phyloP scores from a whole-genome alignment of 2,113 vertebrate genomes.

The Aegotheles bennettii region DNA sequence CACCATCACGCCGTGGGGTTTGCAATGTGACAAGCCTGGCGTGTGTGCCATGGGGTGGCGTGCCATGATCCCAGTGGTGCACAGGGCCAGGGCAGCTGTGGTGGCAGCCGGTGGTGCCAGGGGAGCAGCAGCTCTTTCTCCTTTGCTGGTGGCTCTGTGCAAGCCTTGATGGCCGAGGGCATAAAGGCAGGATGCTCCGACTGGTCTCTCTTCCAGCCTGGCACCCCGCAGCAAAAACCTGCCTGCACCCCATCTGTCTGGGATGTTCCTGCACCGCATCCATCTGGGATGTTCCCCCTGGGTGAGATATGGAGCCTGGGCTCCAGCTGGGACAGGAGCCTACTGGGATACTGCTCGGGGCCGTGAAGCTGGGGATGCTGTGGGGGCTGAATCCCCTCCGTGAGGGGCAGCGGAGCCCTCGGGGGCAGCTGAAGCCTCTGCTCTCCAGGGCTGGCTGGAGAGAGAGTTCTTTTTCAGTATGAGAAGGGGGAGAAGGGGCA shows the following conservation, averaged over 20 bases:
- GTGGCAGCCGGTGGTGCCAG: background rate
- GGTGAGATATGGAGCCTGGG: background rate
- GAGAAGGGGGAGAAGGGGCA: background rate
- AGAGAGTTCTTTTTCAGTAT: background rate
- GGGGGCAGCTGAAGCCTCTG: background rate
- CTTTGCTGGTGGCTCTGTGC: background rate
- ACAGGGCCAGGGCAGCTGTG: background rate
- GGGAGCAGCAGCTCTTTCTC: background rate
- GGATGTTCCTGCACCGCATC: background rate
- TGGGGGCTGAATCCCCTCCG: background rate
- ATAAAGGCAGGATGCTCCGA: background rate
- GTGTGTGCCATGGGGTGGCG: fast-evolving
- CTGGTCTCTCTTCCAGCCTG: background rate
- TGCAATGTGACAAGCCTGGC: fast-evolving
- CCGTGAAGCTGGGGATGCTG: background rate
- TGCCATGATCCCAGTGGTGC: too few relatives aligned
- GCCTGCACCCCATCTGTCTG: too few relatives aligned
- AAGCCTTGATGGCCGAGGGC: background rate
- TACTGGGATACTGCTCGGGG: background rate
- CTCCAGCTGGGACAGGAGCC: background rate
- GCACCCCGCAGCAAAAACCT: background rate
- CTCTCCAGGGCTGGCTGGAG: background rate
- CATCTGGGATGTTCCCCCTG: background rate
- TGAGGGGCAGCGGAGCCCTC: fast-evolving
- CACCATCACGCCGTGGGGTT: fast-evolving